A percentile compares a stretch with the other conserved stretches of the same genome.
Conservation (phyloP, 2,888 invertebrate genomes). For the Aleiodes testaceus region DNA sequence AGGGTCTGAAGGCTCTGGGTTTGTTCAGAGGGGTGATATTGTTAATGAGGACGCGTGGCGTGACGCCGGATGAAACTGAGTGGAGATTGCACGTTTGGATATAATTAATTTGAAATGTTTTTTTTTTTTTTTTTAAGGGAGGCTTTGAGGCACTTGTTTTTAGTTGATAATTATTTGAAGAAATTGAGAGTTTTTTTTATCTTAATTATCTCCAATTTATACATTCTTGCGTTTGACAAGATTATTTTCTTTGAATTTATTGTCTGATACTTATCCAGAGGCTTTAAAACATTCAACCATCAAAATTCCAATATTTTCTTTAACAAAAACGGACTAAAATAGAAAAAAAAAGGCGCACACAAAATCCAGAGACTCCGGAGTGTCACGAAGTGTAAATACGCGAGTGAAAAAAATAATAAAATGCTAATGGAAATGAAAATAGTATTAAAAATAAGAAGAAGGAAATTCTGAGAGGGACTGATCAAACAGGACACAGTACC, state of each 20-base stretch:
- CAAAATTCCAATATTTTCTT: background rate
- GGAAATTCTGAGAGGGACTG: conserved; percentile 53
- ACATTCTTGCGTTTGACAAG: no score
- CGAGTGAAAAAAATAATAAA: conserved; percentile 36
- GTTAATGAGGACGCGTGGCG: conserved; percentile 63
- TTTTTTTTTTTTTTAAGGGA: background rate
- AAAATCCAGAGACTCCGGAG: conserved; percentile 45
- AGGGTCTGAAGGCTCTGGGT: background rate
- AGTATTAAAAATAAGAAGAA: conserved; percentile 25
- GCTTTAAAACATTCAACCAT: background rate
- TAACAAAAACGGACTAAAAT: background rate
- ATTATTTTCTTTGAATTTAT: background rate
- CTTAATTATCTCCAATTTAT: no score
- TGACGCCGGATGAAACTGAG: conserved; percentile 54
- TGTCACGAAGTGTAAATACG: conserved; percentile 63
- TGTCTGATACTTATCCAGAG: background rate
- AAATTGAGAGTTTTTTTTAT: no score
- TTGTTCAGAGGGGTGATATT: conserved; percentile 49
- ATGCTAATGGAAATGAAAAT: conserved; percentile 26
- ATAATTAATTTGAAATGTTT: conserved; percentile 57
- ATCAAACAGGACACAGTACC: conserved; percentile 62
- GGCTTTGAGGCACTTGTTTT: no score
- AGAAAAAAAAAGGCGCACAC: conserved; percentile 21
- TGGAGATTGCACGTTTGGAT: conserved; percentile 50
- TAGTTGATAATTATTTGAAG: no score